phyloP scores from a whole-genome alignment of 2,797 vertebrate species.

The Ammospiza maritima region DNA sequence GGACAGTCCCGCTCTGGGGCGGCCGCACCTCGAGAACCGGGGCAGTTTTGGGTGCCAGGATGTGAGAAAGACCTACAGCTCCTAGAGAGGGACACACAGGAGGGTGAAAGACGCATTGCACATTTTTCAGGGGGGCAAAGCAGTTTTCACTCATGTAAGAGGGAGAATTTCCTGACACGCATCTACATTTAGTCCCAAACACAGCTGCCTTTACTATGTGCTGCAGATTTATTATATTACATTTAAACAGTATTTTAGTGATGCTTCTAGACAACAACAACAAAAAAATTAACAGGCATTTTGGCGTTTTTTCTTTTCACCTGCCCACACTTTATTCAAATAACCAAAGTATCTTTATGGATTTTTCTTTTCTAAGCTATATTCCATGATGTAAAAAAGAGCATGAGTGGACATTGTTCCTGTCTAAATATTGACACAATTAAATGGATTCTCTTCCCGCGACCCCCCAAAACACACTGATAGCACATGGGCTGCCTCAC shows the following conservation, averaged over 20 bases:
- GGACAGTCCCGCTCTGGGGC: neutral
- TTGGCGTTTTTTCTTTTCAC: neutral
- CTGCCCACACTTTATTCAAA: neutral
- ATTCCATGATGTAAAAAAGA: neutral
- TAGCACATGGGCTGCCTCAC: neutral
- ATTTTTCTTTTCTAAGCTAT: neutral
- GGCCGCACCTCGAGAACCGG: neutral
- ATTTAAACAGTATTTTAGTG: neutral
- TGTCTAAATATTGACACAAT: neutral
- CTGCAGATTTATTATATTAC: neutral
- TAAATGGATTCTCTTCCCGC: neutral
- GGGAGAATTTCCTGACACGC: accelerated
- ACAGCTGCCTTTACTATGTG: neutral
- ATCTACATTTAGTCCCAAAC: neutral
- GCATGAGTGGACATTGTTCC: accelerated
- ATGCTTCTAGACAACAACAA: neutral
- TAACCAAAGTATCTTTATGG: neutral
- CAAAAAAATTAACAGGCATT: neutral
- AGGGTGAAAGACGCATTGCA: neutral
- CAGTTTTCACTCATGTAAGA: neutral
- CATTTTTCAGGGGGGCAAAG: neutral
- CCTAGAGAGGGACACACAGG: accelerated
- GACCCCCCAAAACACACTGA: neutral
- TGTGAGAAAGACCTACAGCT: neutral
- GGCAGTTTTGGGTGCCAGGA: neutral